phyloP scores from a whole-genome alignment of 2,888 invertebrate species.

The Athrips mouffetella region DNA sequence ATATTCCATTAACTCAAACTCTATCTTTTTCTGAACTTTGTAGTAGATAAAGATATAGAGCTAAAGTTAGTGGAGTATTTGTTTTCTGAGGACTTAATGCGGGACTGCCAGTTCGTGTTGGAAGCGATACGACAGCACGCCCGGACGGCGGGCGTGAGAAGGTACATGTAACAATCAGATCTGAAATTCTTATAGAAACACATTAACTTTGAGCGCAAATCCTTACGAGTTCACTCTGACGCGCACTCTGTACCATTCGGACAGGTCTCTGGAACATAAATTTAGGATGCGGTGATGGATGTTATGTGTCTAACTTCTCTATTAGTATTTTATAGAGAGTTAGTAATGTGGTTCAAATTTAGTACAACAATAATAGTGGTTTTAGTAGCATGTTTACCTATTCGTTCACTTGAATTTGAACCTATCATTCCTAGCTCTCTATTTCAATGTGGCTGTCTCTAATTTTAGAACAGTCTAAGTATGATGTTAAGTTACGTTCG shows the following conservation, averaged over 20 bases:
- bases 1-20: not conserved
- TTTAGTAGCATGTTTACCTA: too few relatives aligned
- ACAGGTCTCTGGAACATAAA: conserved; percentile 82
- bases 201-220: conserved; percentile 71
- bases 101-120: conserved; percentile 68
- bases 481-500: conserved; percentile 25
- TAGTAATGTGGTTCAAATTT: conserved; percentile 15
- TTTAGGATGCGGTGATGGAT: conserved; percentile 65
- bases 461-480: not conserved
- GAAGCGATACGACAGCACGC: conserved; percentile 69
- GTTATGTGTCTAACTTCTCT: conserved; percentile 45
- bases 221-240: conserved; percentile 92
- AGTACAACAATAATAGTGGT: too few relatives aligned
- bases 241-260: conserved; percentile 90
- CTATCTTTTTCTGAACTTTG: not conserved
- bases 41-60: not conserved
- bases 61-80: not conserved
- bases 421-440: conserved; percentile 31
- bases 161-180: conserved; percentile 73
- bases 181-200: conserved; percentile 69
- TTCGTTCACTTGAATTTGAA: conserved; percentile 24
- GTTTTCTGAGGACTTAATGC: not conserved
- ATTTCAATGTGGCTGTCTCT: conserved; percentile 24
- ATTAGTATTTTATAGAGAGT: conserved; percentile 8
- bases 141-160: conserved; percentile 74